These are phyloP conservation scores for Euzophera pinguis DNA, from an alignment of 2,888 invertebrate genomes.

Conservation along the genomic window DNA sequence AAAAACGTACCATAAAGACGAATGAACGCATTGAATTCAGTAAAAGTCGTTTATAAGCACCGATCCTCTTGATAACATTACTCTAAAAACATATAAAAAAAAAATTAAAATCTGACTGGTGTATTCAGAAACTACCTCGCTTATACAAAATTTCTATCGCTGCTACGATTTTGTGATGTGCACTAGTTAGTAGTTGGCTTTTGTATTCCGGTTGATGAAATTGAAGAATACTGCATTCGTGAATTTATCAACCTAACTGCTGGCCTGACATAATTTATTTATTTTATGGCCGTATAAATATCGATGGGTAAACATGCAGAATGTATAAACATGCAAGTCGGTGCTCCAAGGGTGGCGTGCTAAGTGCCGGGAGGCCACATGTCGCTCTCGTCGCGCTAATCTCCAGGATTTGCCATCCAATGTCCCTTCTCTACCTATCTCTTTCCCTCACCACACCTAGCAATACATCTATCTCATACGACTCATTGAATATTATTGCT, in stretches of 20 bases:
- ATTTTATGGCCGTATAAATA: constrained; percentile 38
- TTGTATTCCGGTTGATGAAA: too few species aligned
- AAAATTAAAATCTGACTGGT: too few species aligned
- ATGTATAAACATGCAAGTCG: constrained; percentile 36
- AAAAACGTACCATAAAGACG: not conserved
- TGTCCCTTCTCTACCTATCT: constrained; percentile 61
- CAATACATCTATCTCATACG: constrained; percentile 62
- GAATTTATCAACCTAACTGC: not conserved
- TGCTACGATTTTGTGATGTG: too few species aligned
- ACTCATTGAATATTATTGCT: constrained; percentile 79
- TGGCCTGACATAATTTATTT: constrained; percentile 16
- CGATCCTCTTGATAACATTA: too few species aligned
- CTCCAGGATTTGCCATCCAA: constrained; percentile 75
- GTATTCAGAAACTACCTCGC: too few species aligned
- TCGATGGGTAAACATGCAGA: constrained; percentile 42
- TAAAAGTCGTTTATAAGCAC: too few species aligned
- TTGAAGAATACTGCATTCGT: not conserved
- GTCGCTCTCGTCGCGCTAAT: constrained; percentile 77
- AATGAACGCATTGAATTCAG: too few species aligned
- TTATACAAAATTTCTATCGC: too few species aligned
- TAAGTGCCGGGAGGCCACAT: constrained; percentile 77
- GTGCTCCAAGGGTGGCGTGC: constrained; percentile 51
- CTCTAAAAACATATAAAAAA: too few species aligned
- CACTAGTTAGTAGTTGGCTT: too few species aligned
- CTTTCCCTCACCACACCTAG: constrained; percentile 37